phyloP scores from a whole-genome alignment of 2,113 vertebrate species.

The Megaceryle maxima region DNA sequence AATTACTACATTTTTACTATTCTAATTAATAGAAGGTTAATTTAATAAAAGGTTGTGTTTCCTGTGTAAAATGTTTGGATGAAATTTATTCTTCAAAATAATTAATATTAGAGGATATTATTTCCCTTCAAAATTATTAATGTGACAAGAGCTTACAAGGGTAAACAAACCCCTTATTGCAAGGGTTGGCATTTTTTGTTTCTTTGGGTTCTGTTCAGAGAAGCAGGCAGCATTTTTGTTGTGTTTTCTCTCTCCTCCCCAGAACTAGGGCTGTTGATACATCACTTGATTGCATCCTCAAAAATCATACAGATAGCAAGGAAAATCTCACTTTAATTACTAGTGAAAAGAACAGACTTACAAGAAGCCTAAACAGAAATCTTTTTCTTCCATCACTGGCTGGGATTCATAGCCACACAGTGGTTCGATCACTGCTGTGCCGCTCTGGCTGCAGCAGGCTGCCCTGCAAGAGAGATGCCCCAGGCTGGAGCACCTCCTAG shows the following conservation, averaged over 20 bases:
- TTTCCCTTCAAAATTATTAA: not conserved
- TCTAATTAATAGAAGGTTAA: not conserved
- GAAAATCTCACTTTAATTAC: slow-evolving; percentile 61
- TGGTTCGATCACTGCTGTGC: accelerated
- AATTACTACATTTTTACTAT: not conserved
- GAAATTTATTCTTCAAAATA: not conserved
- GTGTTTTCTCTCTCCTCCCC: not conserved
- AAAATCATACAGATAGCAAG: slow-evolving; percentile 45
- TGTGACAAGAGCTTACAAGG: not conserved
- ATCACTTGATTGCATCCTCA: slow-evolving; percentile 10
- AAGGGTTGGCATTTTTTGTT: not conserved
- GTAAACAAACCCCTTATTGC: not conserved
- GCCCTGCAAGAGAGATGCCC: not conserved
- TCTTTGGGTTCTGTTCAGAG: not conserved
- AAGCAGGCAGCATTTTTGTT: not conserved
- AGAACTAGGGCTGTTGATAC: slow-evolving; percentile 19
- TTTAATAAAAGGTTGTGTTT: not conserved
- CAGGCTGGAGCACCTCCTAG: not conserved
- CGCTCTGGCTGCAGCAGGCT: not conserved
- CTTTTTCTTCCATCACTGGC: not conserved
- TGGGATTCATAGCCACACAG: accelerated
- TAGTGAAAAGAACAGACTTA: slow-evolving; percentile 1
- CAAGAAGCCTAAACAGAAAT: not conserved
- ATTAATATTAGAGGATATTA: not conserved
- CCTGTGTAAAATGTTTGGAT: not conserved